A percentile compares a stretch with the other conserved stretches of the same genome.
phyloP scores from a whole-genome alignment of 1,140 invertebrate genomes.

The Venturia canescens region DNA sequence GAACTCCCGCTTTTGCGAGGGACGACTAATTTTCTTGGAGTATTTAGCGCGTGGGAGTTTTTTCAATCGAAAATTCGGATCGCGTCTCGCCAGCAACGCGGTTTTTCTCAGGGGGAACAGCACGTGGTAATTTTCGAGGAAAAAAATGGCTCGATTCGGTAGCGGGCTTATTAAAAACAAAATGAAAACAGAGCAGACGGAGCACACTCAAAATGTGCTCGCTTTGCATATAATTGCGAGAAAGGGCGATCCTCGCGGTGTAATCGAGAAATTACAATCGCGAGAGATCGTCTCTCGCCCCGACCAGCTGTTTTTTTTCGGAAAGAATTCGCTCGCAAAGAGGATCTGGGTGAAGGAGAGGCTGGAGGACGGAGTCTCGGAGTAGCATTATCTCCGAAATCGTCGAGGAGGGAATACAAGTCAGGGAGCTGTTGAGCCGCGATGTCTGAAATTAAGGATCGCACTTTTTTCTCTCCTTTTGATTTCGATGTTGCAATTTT shows the following conservation, averaged over 20 bases:
- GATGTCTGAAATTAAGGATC: constrained; percentile 32
- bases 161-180: no score
- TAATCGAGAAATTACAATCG: constrained; percentile 37
- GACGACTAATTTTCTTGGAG: no score
- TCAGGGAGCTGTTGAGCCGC: constrained; percentile 7
- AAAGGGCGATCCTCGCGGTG: background rate
- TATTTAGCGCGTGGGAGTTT: no score
- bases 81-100: no score
- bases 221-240: constrained; percentile 37
- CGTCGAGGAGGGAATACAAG: background rate
- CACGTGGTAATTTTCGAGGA: no score
- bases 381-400: background rate
- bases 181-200: no score
- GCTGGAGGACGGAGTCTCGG: constrained; percentile 11
- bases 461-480: background rate
- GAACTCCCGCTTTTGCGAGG: no score
- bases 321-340: background rate
- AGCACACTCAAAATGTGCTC: background rate
- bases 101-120: no score
- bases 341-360: background rate
- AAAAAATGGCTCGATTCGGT: no score
- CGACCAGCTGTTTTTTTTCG: background rate
- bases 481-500: background rate
- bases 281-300: background rate
- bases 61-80: no score